Percentiles rank a stretch among this genome's conserved stretches.
Conservation (phyloP, 2,113 vertebrate genomes). For the Protobothrops flavoviridis region DNA sequence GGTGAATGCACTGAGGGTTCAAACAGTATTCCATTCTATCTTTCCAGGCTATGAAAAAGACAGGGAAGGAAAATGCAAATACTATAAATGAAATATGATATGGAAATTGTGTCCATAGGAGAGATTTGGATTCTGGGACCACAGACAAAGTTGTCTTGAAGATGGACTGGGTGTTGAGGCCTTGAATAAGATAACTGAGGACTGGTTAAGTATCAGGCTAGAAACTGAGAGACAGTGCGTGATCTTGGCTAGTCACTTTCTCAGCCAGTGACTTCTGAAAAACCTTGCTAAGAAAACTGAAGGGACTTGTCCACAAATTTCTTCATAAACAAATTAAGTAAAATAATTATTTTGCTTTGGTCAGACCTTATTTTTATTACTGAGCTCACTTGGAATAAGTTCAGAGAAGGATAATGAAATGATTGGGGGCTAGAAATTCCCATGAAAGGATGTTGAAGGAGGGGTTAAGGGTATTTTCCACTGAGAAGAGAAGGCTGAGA, state of each 20-base stretch:
- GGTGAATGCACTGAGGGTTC: not conserved
- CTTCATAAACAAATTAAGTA: no score
- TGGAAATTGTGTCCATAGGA: not conserved
- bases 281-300: not conserved
- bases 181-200: not conserved
- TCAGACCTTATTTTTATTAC: not conserved
- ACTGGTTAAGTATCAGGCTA: not conserved
- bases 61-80: not conserved
- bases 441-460: not conserved
- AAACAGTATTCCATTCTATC: not conserved
- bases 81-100: not conserved
- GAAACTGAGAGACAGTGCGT: not conserved
- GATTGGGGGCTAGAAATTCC: not conserved
- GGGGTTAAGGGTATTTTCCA: not conserved
- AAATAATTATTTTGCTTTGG: not conserved
- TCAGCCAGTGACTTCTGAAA: not conserved
- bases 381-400: not conserved
- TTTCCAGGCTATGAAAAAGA: not conserved
- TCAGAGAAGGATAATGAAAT: not conserved
- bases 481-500: not conserved
- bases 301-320: not conserved
- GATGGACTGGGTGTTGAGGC: not conserved
- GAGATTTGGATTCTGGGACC: not conserved
- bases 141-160: not conserved
- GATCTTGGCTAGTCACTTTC: not conserved